phyloP scores from a whole-genome alignment of 1,140 invertebrate species.

The Halyomorpha halys region DNA sequence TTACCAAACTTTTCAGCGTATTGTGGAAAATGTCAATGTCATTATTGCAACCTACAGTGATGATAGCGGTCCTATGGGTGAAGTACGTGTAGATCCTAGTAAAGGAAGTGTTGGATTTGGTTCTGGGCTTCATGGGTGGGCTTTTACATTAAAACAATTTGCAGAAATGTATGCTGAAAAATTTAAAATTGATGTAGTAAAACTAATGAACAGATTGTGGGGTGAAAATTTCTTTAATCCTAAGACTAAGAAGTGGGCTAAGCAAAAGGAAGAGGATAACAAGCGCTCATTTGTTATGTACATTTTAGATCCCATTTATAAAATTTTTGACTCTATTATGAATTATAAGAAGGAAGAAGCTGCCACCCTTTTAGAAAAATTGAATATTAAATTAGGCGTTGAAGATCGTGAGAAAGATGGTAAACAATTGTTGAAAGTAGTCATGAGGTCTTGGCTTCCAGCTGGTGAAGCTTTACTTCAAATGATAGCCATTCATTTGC shows the following conservation, averaged over 20 bases:
- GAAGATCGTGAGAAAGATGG: constrained; percentile 96
- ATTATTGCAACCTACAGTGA: constrained; percentile 99
- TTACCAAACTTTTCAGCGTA: constrained; percentile 99
- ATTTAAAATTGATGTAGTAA: constrained; percentile 94
- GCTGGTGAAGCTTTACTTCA: constrained; percentile 98
- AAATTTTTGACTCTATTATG: constrained; percentile 97
- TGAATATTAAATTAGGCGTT: constrained; percentile 81
- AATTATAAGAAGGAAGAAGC: constrained; percentile 96
- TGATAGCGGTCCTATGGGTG: constrained; percentile 96
- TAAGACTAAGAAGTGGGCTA: constrained; percentile 96
- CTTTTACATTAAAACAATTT: constrained; percentile 99
- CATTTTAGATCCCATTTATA: constrained; percentile 97
- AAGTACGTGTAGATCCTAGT: constrained; percentile 89
- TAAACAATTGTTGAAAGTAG: constrained; percentile 82
- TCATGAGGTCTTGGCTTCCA: constrained; percentile 98
- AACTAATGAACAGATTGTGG: constrained; percentile 92
- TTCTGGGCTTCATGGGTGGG: constrained; percentile 98
- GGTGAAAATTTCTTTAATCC: constrained; percentile 98
- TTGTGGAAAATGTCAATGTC: constrained; percentile 99
- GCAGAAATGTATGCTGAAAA: constrained; percentile 97
- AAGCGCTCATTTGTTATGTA: constrained; percentile 98
- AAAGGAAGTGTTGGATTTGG: constrained; percentile 99
- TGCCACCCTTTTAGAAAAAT: constrained; percentile 70
- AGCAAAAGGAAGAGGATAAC: constrained; percentile 77
- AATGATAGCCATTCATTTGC: constrained; percentile 99